Evolutionary conservation across 1,140 invertebrate species (phyloP).

Genomic region (Maconellicoccus hirsutus): DNA sequence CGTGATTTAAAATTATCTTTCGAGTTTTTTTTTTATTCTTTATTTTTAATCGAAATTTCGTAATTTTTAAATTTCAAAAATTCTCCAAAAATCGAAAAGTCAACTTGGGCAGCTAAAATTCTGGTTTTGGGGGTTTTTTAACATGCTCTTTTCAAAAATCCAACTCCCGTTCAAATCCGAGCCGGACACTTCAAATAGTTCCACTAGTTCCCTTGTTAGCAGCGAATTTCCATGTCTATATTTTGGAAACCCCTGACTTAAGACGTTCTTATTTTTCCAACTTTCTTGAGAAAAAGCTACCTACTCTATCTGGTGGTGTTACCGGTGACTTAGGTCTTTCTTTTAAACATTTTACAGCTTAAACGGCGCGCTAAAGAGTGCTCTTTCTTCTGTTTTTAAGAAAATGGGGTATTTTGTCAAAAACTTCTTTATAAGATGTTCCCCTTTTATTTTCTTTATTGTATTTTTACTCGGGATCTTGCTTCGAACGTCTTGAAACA

Average conservation of each 20-base stretch:
- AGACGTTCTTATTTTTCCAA: neutral
- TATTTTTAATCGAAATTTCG: no score
- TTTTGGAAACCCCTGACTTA: neutral
- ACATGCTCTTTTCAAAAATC: no score
- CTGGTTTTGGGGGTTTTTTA: no score
- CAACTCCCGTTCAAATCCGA: no score
- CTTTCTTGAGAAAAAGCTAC: slow-evolving; percentile 10
- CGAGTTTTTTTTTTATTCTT: no score
- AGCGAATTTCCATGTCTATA: neutral
- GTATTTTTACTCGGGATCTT: neutral
- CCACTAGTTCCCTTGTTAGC: neutral
- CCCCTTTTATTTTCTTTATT: slow-evolving; percentile 18
- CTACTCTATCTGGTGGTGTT: slow-evolving; percentile 12
- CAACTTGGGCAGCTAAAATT: no score
- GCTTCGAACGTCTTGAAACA: neutral
- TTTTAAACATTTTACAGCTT: neutral
- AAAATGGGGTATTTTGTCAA: slow-evolving; percentile 7
- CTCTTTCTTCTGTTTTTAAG: slow-evolving; percentile 18
- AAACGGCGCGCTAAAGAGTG: neutral
- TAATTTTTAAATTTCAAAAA: no score
- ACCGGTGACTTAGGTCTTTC: neutral
- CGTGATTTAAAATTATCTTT: no score
- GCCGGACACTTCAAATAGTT: no score
- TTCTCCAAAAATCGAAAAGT: no score
- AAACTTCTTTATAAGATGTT: slow-evolving; percentile 19